Evolutionary conservation across 2,797 vertebrate species (phyloP), one percentile per base, ranked within the genome.

Genomic region (Bryconaethiops microstoma): DNA sequence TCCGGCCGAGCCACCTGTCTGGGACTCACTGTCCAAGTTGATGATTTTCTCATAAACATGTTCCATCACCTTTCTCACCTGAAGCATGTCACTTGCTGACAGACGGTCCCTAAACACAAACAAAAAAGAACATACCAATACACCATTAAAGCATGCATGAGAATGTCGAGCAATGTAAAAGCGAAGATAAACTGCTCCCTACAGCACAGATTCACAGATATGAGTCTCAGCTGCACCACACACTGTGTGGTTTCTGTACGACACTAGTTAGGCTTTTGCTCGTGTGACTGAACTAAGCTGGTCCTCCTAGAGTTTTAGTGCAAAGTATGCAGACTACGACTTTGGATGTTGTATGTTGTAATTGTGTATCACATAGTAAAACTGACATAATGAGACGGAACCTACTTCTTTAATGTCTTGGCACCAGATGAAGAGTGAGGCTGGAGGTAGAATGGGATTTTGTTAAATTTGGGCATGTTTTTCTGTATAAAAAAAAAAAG

Each of bases 391-490:
- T 10, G 42, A n/a, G 16, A 74, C 4, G n/a, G 54, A 85, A 94
- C 95, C 89, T 94, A 96, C 96, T 96, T 96, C 89, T 96, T 96
- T 79, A 96, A 88, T 25, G 96, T 96, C 91, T 96, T 96, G 86
- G 96, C 95, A 82, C 95, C 95, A 23, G 96, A 96, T 83, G 95
- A 96, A 48, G 95, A 96, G 89, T 96, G 96, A 85, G 96, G 95
- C 90, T 96, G 96, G 92, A 96, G 96, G 93, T 96, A 96, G 95
- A 96, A 96, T 64, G 96, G 96, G 90, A 96, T 96, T 92, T 96
- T 96, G 93, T 96, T 96, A 92, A 96, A 96, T 91, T 96, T 96
- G 86, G 96, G 96, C 96, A 96, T 96, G 85, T 96, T 96, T 94
- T 96, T 96, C 96, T 96, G 92, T 71, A 94, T 91, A 59, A 69